A percentile compares a stretch with the other conserved stretches of the same genome.
These are phyloP conservation scores for Strix uralensis DNA, from an alignment of 2,113 vertebrate genomes.

Conservation along the genomic window DNA sequence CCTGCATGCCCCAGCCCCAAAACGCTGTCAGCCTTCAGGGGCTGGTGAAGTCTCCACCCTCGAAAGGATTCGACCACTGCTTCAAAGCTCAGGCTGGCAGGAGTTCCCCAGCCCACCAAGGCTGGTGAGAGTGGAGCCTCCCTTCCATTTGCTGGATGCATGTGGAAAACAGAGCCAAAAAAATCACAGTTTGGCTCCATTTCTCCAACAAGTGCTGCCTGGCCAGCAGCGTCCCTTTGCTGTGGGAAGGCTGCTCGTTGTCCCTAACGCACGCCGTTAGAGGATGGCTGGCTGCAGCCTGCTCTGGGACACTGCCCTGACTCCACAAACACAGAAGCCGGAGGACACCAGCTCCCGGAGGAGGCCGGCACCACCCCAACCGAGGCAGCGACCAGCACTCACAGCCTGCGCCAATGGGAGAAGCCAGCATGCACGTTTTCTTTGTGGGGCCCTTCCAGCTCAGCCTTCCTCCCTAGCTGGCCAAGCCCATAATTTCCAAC, in stretches of 20 bases:
- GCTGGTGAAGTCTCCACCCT: background rate
- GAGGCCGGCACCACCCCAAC: background rate
- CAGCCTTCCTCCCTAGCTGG: background rate
- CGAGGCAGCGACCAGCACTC: background rate
- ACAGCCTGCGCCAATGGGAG: accelerated
- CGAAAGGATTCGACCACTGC: background rate
- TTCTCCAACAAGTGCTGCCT: background rate
- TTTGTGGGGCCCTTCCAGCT: background rate
- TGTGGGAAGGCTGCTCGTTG: background rate
- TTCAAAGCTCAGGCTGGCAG: background rate
- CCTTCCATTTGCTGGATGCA: background rate
- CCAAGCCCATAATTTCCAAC: background rate
- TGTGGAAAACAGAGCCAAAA: background rate
- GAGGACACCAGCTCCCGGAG: background rate
- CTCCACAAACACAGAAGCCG: background rate
- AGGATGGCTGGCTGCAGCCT: background rate
- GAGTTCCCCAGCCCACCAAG: background rate
- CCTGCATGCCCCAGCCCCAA: background rate
- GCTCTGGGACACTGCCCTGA: background rate
- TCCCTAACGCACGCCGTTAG: background rate
- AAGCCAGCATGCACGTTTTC: accelerated
- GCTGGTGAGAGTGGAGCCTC: background rate
- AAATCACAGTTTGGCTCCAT: background rate
- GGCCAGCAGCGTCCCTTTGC: background rate
- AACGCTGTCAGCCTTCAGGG: background rate